Base-by-base conservation (phyloP, 2,888 invertebrate species). In the Hydrotaea cyrtoneurina region DNA sequence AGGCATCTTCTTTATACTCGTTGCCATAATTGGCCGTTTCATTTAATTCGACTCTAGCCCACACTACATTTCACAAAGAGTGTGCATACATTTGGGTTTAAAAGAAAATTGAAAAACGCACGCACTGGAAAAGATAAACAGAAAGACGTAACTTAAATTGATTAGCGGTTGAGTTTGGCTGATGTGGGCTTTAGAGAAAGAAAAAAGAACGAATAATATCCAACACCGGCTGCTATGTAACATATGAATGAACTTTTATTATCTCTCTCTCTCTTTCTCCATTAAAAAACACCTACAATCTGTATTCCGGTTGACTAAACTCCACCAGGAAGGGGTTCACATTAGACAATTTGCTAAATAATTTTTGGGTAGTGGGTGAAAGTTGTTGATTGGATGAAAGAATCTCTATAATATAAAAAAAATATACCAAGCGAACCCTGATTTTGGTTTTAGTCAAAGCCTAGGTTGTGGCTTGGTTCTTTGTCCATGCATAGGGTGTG, bases 121-220 rank as follows among this genome's bases (percentile, higher is more conserved):
- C 15, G 82, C 50, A 76, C 21, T 19, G 31, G 31, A 31, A 31
- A 7, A 31, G 2, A 31, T 4, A 31, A 2, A 31, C n/a, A 53
- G 19, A 55, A 11, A 17, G 55, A 62, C 31, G 74, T 78, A 39
- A 43, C 55, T 55, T 19, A n/a, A 55, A 31, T 72, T 55, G 23
- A 62, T 31, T 4, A 31, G 31, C 31, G 23, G 2, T 59, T 26
- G 26, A 59, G 13, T 31, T 46, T 10, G 13, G 31, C 10, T 53
- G 64, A 72, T 64, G 75, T 57, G 74, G 72, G 76, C 19, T 76
- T 75, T 23, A 5, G 7, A 13, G 7, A n/a, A n/a, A 43, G 3
- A 73, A 43, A 55, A 4, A 13, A 39, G 11, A 39, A 39, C 2
- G 15, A 59, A 59, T 0, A 23, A 13, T 26, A 59, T 8, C 8